Evolutionary conservation across 2,888 invertebrate genomes (phyloP), one percentile per base, ranked within the genome.

Genomic region (Drosophila phalerata): DNA sequence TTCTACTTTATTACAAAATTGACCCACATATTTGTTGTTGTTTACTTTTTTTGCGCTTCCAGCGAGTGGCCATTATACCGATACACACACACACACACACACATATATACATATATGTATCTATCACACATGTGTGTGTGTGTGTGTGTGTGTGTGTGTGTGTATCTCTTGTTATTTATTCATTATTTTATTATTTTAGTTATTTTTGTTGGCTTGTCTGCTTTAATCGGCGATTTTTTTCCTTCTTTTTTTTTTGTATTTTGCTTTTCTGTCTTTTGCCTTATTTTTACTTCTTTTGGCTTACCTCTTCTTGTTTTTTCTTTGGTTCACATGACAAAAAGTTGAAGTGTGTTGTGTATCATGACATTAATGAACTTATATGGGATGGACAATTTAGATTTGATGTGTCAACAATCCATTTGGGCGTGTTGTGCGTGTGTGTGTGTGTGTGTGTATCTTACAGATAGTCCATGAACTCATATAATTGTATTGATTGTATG

Each of bases 1-100:
- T 70, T 68, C 81, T 89, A 86, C 69, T 86, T 86, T 89, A 89
- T 81, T 85, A 90, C 85, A 83, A 89, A 84, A 89, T 90, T 90
- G 90, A 90, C 90, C 90, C 78, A 90, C 84, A 90, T 90, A 80
- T 79, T 77, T 77, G 70, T 71, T 64, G 70, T 66, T 79, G 72
- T 74, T 79, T 77, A 76, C 67, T 56, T 85, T 61, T 71, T 76
- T 63, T 65, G 58, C 67, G 56, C 74, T 68, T 53, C 55, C 30
- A 61, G 62, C 58, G 71, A 79, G 60, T 82, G 82, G 65, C 75
- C 67, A 79, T 81, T 69, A 62, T 58, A 74, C 73, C 67, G 55
- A 68, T 34, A 67, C 51, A 61, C n/a, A 55, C n/a, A 40, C 37
- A 53, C 1, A 66, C 56, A 74, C 69, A 69, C 49, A 68, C 28